These are phyloP conservation scores for Lycocorax pyrrhopterus DNA, from an alignment of 2,113 vertebrate genomes.

Conservation along the genomic window DNA sequence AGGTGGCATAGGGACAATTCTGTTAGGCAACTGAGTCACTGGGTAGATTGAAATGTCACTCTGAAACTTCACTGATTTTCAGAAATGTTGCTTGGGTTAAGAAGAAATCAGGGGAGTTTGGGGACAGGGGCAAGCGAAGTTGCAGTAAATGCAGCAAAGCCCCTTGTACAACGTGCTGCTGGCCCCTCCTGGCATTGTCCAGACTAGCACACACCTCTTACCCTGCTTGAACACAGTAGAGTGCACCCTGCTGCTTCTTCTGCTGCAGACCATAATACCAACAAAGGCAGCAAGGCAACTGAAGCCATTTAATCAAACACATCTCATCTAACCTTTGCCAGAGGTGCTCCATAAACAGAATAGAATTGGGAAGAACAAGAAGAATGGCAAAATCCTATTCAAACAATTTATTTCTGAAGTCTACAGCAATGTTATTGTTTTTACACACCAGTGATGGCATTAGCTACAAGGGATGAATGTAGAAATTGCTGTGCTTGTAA, in stretches of 20 bases:
- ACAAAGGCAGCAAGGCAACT: neutral
- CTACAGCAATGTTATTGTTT: constrained; percentile 4
- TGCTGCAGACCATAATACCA: neutral
- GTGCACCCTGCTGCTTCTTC: neutral
- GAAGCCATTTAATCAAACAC: neutral
- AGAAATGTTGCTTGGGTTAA: neutral
- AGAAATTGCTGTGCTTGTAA: neutral
- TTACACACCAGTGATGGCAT: neutral
- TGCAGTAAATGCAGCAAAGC: neutral
- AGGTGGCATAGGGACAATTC: neutral
- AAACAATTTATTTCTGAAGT: constrained; percentile 39
- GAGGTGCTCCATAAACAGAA: neutral
- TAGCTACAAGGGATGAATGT: constrained; percentile 6
- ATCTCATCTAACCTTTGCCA: constrained; percentile 10
- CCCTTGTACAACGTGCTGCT: neutral
- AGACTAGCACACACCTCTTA: neutral
- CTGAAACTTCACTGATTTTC: neutral
- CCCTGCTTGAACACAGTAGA: neutral
- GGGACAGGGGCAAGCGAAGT: neutral
- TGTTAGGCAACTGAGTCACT: neutral
- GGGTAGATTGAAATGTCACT: neutral
- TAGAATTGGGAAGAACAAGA: neutral
- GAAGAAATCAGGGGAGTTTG: neutral
- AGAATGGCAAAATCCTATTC: constrained; percentile 15
- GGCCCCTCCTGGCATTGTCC: neutral